Percentiles rank a stretch among this genome's conserved stretches.
These are phyloP conservation scores for Takifugu ocellatus DNA, from an alignment of 2,797 vertebrate species.

Conservation along the genomic window DNA sequence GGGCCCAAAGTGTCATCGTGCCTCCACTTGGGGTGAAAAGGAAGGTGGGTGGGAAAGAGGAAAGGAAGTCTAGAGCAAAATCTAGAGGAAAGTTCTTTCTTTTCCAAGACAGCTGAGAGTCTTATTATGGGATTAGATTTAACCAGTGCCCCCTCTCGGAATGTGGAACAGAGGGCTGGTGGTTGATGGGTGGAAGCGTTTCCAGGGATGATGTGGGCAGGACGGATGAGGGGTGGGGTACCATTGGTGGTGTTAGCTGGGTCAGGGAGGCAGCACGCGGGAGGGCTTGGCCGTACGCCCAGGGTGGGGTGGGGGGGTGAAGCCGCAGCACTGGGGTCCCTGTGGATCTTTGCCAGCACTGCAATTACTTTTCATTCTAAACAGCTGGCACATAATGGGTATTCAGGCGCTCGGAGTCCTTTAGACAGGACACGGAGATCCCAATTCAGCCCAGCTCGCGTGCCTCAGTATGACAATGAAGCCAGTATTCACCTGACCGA, in stretches of 20 bases:
- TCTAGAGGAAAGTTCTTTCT: conserved; percentile 77
- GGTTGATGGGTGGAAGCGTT: conserved; percentile 62
- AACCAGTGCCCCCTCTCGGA: conserved; percentile 76
- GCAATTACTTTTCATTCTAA: conserved; percentile 77
- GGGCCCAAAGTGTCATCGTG: conserved; percentile 69
- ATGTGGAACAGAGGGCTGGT: conserved; percentile 69
- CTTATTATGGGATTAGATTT: conserved; percentile 84
- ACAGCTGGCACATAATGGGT: conserved; percentile 78
- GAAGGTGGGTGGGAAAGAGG: conserved; percentile 43
- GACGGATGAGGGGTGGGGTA: conserved; percentile 45
- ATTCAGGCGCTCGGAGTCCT: conserved; percentile 66
- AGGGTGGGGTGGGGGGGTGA: conserved; percentile 26
- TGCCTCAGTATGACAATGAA: conserved; percentile 46
- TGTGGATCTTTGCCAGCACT: conserved; percentile 70
- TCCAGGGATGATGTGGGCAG: conserved; percentile 54
- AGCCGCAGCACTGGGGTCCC: conserved; percentile 52
- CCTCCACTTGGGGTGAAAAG: conserved; percentile 62
- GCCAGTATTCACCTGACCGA: conserved; percentile 26
- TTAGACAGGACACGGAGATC: conserved; percentile 55
- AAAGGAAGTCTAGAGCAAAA: conserved; percentile 72
- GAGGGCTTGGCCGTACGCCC: conserved; percentile 65
- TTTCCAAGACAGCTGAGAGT: conserved; percentile 82
- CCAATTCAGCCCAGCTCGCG: conserved; percentile 57
- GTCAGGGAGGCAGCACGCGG: conserved; percentile 59
- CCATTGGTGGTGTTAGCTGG: conserved; percentile 47